Base-by-base conservation (phyloP, 2,113 vertebrate genomes). In the Vimba vimba region DNA sequence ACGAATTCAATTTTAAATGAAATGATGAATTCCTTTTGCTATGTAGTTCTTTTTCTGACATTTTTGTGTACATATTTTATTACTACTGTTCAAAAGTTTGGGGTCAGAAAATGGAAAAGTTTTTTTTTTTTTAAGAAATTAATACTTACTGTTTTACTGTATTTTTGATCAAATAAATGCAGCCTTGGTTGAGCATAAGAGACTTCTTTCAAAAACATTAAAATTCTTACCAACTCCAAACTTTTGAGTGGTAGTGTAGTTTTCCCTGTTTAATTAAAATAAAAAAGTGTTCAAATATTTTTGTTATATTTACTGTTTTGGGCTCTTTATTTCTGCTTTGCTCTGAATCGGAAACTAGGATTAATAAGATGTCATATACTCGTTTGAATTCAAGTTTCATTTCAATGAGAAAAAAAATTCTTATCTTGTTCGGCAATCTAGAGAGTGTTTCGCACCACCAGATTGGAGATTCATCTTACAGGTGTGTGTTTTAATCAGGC, bases 401-500 rank as follows among this genome's bases (percentile, higher is more conserved):
- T 79, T 86, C 33, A 71, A 5, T 64, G 6, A 2, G 59, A 82
- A 43, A 4, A 6, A 5, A 66, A 60, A 66, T 83, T 52, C 45
- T 47, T 68, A 5, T 82, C 62, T 45, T 83, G 15, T 66, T 82
- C 6, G 17, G n/a, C 55, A 43, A 84, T 82, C 25, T 79, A 88
- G 90, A 89, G 23, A 85, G 69, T 73, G 43, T 43, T 43, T 81
- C 64, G 2, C 76, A 85, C 86, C 76, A 55, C 33, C 87, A 73
- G 68, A 17, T 43, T 19, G 52, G 83, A 88, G 80, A 87, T 36
- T 91, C 88, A 59, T 84, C 79, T 66, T 82, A 88, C 59, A 90
- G 90, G 90, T 91, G 43, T 39, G 88, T 55, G 75, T 77, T 77
- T 52, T 10, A 78, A 78, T 76, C 25, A 57, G 2, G 4, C 15